Base-by-base conservation (phyloP, 2,797 vertebrate species). In the Rhodeus uyekii region DNA sequence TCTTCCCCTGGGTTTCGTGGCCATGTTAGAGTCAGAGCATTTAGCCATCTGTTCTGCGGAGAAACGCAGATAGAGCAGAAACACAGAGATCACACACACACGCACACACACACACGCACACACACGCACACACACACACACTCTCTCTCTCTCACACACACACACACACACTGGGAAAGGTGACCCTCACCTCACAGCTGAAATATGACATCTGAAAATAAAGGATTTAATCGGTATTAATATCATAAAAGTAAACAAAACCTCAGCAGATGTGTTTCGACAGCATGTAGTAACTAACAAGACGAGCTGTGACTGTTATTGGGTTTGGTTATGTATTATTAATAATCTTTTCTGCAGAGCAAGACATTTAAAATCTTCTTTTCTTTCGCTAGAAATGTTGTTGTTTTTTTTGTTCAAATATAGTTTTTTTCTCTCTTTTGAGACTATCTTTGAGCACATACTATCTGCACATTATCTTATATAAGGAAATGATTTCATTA, bases 141-240 rank as follows among this genome's bases (percentile, higher is more conserved):
- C 29, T 12, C 32, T 32, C 32, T 18, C 16, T 24, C 67, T 69
- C 27, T 22, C 44, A 48, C 55, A 60, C 58, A 60, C 58, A 60
- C 60, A 61, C 58, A 60, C 24, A 32, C 27, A 29, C 60, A 63
- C 29, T 12, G 32, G 29, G 68, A 72, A 71, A 72, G 68, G 44
- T 72, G 68, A 72, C 68, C 68, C 68, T 72, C 44, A 7, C 18
- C 44, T 32, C 68, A 32, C 27, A 71, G 68, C 24, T 71, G 27
- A 71, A 71, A 71, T 48, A 12, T 48, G 27, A 46, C 39, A 71
- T 32, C 19, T 48, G 18, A 22, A 48, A 32, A 71, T 71, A 71
- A 48, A 71, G 29, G 18, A 48, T 48, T 24, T 32, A 44, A 71
- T 22, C 18, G 22, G 68, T 48, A 32, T 71, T 32, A 48, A 27